phyloP scores from a whole-genome alignment of 1,140 invertebrate genomes.

The Portunus trituberculatus region DNA sequence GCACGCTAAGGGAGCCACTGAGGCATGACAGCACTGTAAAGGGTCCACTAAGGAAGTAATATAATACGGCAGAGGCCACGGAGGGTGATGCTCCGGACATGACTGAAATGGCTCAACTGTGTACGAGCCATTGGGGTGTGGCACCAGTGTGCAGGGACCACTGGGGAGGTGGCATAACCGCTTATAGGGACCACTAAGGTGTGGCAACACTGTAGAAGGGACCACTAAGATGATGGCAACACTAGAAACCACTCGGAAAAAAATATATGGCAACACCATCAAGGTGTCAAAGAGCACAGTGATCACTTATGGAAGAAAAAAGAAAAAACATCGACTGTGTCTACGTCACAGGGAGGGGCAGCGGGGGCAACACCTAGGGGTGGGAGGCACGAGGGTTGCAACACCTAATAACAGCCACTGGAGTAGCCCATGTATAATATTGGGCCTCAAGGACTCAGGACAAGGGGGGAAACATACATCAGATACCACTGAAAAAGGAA shows the following conservation, averaged over 20 bases:
- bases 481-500: constrained; percentile 36
- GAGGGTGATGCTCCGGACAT: background rate
- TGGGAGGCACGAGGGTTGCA: background rate
- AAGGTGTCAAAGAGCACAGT: background rate
- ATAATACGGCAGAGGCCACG: constrained; percentile 28
- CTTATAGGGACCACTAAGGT: constrained; percentile 46
- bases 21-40: constrained; percentile 18
- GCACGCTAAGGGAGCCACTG: background rate
- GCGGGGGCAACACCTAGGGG: background rate
- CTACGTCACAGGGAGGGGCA: background rate
- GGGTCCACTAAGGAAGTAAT: constrained; percentile 42
- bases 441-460: background rate
- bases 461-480: constrained; percentile 43
- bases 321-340: constrained; percentile 38
- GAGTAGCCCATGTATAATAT: constrained; percentile 44
- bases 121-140: background rate
- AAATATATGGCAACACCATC: background rate
- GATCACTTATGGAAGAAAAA: constrained; percentile 36
- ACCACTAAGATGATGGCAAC: constrained; percentile 58
- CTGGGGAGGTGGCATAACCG: background rate
- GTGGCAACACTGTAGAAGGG: constrained; percentile 59
- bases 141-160: background rate
- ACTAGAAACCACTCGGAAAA: constrained; percentile 59
- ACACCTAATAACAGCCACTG: constrained; percentile 49
- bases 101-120: background rate